phyloP scores from a whole-genome alignment of 2,888 invertebrate species.

The Eurytoma californica region DNA sequence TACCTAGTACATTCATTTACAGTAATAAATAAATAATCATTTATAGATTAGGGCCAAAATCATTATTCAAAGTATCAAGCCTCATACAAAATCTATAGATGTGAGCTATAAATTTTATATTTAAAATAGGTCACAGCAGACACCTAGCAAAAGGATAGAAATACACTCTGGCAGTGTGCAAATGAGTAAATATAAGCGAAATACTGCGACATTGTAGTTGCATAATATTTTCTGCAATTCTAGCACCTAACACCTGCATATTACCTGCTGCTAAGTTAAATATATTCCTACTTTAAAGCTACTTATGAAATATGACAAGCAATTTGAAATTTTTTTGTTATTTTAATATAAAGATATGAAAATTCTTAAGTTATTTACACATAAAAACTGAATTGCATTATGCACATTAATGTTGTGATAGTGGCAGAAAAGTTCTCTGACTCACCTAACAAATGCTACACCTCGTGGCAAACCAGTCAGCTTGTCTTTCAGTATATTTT shows the following conservation, averaged over 20 bases:
- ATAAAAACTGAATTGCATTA: too few species aligned
- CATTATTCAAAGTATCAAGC: conserved; percentile 23
- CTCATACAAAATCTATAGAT: conserved; percentile 35
- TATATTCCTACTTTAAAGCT: conserved; percentile 47
- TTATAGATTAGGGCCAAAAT: conserved; percentile 38
- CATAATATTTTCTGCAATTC: conserved; percentile 52
- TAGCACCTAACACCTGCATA: conserved; percentile 37
- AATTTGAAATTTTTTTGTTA: conserved; percentile 19
- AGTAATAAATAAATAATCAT: conserved; percentile 14
- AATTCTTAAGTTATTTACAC: too few species aligned
- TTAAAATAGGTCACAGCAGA: conserved; percentile 46
- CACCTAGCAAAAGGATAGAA: conserved; percentile 40
- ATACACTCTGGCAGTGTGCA: conserved; percentile 47
- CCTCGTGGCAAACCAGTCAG: conserved; percentile 91
- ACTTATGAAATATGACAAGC: conserved; percentile 35
- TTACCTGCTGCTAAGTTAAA: conserved; percentile 36
- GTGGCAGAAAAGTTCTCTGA: neutral
- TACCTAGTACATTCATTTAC: conserved; percentile 1
- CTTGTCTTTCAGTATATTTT: conserved; percentile 92
- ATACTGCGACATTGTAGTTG: conserved; percentile 46
- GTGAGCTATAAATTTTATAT: conserved; percentile 46
- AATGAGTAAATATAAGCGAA: conserved; percentile 45
- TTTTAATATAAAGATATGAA: neutral
- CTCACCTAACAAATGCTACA: conserved; percentile 93
- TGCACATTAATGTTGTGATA: too few species aligned